Evolutionary conservation across 2,888 invertebrate species (phyloP).

Genomic region (Oscheius sp.): DNA sequence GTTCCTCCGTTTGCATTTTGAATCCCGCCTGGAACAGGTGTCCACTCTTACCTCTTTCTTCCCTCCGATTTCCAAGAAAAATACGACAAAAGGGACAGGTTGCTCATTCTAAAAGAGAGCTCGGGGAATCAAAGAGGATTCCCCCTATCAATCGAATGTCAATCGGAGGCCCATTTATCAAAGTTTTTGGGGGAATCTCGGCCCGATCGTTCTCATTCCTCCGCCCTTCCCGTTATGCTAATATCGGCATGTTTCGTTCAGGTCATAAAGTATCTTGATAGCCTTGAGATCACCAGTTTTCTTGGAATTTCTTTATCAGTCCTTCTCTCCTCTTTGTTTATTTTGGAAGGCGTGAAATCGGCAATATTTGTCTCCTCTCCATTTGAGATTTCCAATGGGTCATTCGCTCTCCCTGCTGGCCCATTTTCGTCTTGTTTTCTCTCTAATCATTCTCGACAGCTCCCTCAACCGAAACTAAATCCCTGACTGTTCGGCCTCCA

Average conservation of each 20-base stretch:
- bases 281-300: slow-evolving; percentile 1
- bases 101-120: too few relatives aligned
- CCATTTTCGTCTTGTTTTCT: not conserved
- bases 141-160: too few relatives aligned
- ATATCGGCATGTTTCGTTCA: not conserved
- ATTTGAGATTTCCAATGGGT: not conserved
- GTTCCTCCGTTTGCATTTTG: not conserved
- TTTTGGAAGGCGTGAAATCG: slow-evolving; percentile 11
- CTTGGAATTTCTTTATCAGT: too few relatives aligned
- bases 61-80: slow-evolving; percentile 1
- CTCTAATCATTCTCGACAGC: not conserved
- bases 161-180: too few relatives aligned
- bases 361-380: slow-evolving; percentile 3
- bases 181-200: too few relatives aligned
- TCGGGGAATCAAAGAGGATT: too few relatives aligned
- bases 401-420: not conserved
- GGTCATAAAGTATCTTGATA: slow-evolving; percentile 13
- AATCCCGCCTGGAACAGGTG: not conserved
- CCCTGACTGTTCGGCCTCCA: slow-evolving; percentile 2
- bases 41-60: not conserved
- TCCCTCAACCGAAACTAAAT: not conserved
- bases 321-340: slow-evolving; percentile 4
- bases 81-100: too few relatives aligned
- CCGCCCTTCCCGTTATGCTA: slow-evolving; percentile 6
- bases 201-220: too few relatives aligned